A percentile compares a stretch with the other conserved stretches of the same genome.
Evolutionary conservation across 2,113 vertebrate genomes (phyloP).

Genomic region (Centropristis striata): DNA sequence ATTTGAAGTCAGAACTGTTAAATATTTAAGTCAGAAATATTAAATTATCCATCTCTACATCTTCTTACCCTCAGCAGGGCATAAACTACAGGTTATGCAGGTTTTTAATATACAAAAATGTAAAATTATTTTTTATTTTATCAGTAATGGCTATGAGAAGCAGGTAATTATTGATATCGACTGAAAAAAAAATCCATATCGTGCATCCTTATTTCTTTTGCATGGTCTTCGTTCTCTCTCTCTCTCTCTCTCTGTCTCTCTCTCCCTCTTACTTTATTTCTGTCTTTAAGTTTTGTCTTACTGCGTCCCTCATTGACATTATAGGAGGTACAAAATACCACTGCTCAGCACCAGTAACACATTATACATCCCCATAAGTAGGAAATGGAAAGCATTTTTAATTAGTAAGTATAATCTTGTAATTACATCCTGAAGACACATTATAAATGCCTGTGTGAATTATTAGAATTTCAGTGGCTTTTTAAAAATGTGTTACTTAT

Average conservation of each 20-base stretch:
- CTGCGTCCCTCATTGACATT: neutral
- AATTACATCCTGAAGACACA: neutral
- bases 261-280: constrained; percentile 8
- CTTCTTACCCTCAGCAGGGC: too few relatives aligned
- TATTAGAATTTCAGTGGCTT: neutral
- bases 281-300: constrained; percentile 5
- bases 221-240: constrained; percentile 43
- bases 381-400: neutral
- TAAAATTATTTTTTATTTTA: too few relatives aligned
- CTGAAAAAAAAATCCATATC: too few relatives aligned
- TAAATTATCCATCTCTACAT: too few relatives aligned
- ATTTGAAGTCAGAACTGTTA: too few relatives aligned
- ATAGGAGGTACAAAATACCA: constrained; percentile 5
- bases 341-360: neutral
- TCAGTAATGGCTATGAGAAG: too few relatives aligned
- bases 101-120: too few relatives aligned
- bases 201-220: constrained; percentile 27
- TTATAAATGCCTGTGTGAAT: neutral
- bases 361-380: neutral
- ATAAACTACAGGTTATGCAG: too few relatives aligned
- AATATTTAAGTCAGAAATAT: too few relatives aligned
- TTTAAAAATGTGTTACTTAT: neutral
- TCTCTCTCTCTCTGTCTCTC: neutral
- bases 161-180: too few relatives aligned
- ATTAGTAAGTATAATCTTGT: neutral